Percentiles rank a stretch among this genome's conserved stretches.
phyloP scores from a whole-genome alignment of 1,140 invertebrate species.

The Aphelinus atriplicis region DNA sequence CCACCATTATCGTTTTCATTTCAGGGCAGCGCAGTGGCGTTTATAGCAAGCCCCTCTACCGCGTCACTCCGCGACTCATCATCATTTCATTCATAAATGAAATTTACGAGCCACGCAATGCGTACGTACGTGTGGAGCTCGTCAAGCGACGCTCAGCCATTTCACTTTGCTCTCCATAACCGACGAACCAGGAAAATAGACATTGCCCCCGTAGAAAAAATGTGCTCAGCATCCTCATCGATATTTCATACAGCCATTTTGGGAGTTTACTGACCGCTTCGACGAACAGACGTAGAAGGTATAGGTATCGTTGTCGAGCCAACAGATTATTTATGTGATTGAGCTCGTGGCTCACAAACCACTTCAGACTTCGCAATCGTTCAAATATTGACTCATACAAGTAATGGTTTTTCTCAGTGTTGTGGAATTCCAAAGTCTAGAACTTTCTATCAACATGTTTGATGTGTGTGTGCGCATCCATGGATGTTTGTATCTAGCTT shows the following conservation, averaged over 20 bases:
- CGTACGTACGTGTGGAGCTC: neutral
- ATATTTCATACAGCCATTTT: neutral
- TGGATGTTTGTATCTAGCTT: neutral
- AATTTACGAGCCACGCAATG: conserved; percentile 10
- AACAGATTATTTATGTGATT: conserved; percentile 18
- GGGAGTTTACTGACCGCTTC: neutral
- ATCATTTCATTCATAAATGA: conserved; percentile 2
- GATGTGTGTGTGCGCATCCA: neutral
- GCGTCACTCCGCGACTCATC: neutral
- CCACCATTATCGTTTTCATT: neutral
- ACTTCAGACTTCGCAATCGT: neutral
- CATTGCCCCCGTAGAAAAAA: neutral
- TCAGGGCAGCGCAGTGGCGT: too few relatives aligned
- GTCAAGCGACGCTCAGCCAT: neutral
- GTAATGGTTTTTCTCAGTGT: too few relatives aligned
- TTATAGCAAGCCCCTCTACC: too few relatives aligned
- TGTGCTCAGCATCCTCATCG: conserved; percentile 5
- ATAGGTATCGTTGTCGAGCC: conserved; percentile 1
- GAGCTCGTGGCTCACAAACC: neutral
- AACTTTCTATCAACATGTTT: neutral
- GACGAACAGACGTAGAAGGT: neutral
- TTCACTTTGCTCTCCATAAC: neutral
- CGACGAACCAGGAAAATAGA: too few relatives aligned
- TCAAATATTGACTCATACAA: too few relatives aligned
- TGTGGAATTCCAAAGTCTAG: neutral